Evolutionary conservation across 2,888 invertebrate species (phyloP), one percentile per base, ranked within the genome.

Genomic region (Brenthis hecate): DNA sequence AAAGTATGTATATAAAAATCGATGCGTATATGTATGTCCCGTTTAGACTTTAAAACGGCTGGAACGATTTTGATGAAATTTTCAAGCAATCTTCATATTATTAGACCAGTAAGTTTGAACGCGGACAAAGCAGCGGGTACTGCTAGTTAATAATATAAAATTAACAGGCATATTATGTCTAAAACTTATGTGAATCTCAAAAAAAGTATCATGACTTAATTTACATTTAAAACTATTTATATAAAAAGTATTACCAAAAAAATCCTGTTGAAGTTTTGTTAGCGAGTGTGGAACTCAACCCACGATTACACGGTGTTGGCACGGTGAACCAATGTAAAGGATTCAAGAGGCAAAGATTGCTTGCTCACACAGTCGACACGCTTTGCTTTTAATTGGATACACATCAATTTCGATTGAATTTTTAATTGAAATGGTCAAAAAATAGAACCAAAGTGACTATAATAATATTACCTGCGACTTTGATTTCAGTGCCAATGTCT

Each of bases 221-320:
- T 43, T 8, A 43, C 36, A 43, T 11, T 43, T 43, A 43, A 43
- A 43, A 36, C 36, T 43, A 43, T 28, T 28, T 28, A 28, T 8
- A 43, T 43, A 43, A 43, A 43, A 8, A 43, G 36, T 8, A 11
- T 43, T 8, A 43, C 36, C 11, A 13, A n/a, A n/a, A 53, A 16
- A 68, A 14, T 6, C 6, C 8, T 6, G 13, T 13, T 13, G 61
- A 56, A 68, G 56, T 82, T 81, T 63, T 75, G 69, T 69, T 1
- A 62, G 8, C 71, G 68, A 70, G 60, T 73, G 78, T 80, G 78
- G 79, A 47, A 23, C 54, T 70, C 74, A 77, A 76, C 72, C 76
- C 72, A 73, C 77, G 82, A 87, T 87, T 84, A 82, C 81, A 85
- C 80, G 83, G 82, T 75, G 74, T 80, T 81, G 78, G 81, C 80